Evolutionary conservation across 53 echinoderm and acorn worm species (phyloP), one percentile per base, ranked within the genome.

Genomic region (Zoroaster sp.): DNA sequence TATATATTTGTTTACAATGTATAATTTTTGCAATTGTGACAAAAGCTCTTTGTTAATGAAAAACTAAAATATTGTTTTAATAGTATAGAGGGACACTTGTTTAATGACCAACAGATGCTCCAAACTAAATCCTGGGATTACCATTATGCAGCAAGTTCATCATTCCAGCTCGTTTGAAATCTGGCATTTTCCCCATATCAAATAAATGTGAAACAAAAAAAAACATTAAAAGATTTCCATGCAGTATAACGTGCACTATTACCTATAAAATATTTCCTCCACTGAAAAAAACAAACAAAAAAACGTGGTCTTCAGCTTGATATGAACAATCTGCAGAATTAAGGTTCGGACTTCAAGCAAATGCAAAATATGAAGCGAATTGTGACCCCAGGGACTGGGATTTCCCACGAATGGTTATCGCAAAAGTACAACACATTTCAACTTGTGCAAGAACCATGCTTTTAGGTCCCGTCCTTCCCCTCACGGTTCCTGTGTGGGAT

Each of bases 261-360:
- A 76, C 52, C 76, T 78, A 78, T 78, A 78, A 78, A 78, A 78
- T 38, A 78, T 59, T 25, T 59, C n/a, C 78, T 36, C 53, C 53
- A 34, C 23, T 17, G 11, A 32, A 78, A 78, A 23, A 6, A 59
- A n/a, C n/a, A n/a, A n/a, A n/a, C n/a, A n/a, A n/a, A n/a, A n/a
- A n/a, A n/a, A n/a, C n/a, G 78, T 59, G 78, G 78, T 78, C 63
- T 59, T 39, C 5, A 78, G 20, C 15, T 51, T 78, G 78, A 49
- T 45, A 78, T 78, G 78, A 63, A 63, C 78, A 78, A 3, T 78
- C 73, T 41, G 23, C 18, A 17, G 11, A 17, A 69, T 9, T 35
- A 69, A 69, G 14, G 15, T 36, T 69, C 34, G 9, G 2, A 10
- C 69, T 2, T 10, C 0, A 4, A 69, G 34, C 69, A 34, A 33